phyloP scores from a whole-genome alignment of 2,888 invertebrate genomes.

The Yponomeuta plumbellus region DNA sequence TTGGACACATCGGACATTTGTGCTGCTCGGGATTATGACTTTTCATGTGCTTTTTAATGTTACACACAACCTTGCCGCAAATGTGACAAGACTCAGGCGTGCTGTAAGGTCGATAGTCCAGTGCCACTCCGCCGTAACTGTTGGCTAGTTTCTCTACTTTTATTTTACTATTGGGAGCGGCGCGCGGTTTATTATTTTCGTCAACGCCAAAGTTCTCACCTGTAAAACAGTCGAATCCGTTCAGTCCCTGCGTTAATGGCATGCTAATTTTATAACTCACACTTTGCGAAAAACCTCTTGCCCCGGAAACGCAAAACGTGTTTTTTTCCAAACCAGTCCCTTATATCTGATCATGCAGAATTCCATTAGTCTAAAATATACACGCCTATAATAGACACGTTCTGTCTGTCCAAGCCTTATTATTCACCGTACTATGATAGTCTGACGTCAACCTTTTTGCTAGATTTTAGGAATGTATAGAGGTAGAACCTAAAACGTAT shows the following conservation, averaged over 20 bases:
- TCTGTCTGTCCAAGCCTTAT: constrained; percentile 1
- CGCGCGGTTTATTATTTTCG: constrained; percentile 64
- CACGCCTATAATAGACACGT: constrained; percentile 6
- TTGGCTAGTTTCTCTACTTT: constrained; percentile 61
- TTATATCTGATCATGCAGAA: constrained; percentile 15
- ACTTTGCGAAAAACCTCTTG: constrained; percentile 18
- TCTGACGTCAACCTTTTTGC: not conserved
- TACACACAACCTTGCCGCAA: constrained; percentile 80
- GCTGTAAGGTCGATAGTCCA: constrained; percentile 45
- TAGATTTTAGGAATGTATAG: not conserved
- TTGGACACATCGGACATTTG: constrained; percentile 78
- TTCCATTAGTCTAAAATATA: constrained; percentile 10
- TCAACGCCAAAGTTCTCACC: constrained; percentile 67
- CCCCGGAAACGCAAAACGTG: constrained; percentile 9
- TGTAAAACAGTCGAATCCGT: constrained; percentile 52
- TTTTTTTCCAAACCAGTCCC: constrained; percentile 10
- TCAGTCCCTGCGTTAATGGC: constrained; percentile 40
- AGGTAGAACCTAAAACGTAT: not conserved
- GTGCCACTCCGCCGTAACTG: constrained; percentile 52
- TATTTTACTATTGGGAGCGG: constrained; percentile 51
- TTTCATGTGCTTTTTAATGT: constrained; percentile 81
- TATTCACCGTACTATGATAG: not conserved
- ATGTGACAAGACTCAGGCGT: constrained; percentile 76
- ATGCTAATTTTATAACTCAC: constrained; percentile 31
- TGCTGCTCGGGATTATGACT: constrained; percentile 80